Evolutionary conservation across 2,888 invertebrate species (phyloP), one percentile per base, ranked within the genome.

Genomic region (Catocala nupta): DNA sequence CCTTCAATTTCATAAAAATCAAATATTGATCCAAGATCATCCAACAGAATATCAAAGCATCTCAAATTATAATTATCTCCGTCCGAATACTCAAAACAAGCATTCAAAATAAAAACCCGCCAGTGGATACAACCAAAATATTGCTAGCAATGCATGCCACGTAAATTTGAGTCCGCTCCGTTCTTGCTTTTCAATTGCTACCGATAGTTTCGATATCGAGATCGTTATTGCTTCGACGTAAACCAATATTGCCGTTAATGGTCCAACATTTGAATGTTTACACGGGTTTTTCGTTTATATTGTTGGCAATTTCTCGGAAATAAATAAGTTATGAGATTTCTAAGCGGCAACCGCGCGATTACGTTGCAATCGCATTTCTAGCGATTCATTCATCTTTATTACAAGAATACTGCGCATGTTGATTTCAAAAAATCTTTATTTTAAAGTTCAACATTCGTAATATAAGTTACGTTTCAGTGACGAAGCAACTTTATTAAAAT

Each of bases 191-290:
- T 82, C 78, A 77, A 83, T 82, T 81, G 81, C 81, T 67, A 60
- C 55, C 77, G 65, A 82, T 87, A 87, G 83, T 87, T 86, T 82
- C 75, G 74, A 83, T 84, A 84, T 84, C 79, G 65, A 76, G 75
- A 84, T 86, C 85, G 86, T 88, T 86, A 86, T 83, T 82, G 82
- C 78, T 75, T 55, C 72, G 61, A 76, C 76, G 81, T 83, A 84
- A 85, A 82, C 82, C 83, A 86, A 87, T 88, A 87, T 82, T 75
- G 80, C 81, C 81, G 75, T 83, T 86, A 88, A 89, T 87, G 85
- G 83, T 74, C 79, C 69, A 71, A 82, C 81, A 87, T 90, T 89
- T 84, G 78, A 83, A 84, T 85, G 82, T 87, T 87, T 83, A 80
- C 80, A 77, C 63, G 78, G 53, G 62, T 77, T 85, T 83, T 82